Conservation (phyloP, 2,113 vertebrate genomes). For the Copsychus sechellarum region DNA sequence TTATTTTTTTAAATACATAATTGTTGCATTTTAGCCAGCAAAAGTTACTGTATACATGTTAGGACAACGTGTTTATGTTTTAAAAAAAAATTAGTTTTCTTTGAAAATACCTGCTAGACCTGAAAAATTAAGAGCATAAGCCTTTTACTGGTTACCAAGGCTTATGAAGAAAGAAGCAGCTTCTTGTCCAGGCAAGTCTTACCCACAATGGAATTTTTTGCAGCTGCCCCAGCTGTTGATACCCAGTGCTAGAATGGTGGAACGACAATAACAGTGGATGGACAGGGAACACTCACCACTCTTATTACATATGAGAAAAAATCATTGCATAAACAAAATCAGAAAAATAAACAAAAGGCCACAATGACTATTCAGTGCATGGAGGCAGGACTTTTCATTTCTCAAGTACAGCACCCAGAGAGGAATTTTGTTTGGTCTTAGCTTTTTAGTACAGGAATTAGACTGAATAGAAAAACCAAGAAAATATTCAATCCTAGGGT, state of each 20-base stretch:
- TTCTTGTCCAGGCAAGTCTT: background rate
- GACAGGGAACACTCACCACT: background rate
- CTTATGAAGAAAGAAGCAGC: background rate
- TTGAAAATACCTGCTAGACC: slow-evolving; percentile 6
- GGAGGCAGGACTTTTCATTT: background rate
- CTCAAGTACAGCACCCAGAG: background rate
- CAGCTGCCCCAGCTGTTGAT: background rate
- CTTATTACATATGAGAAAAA: background rate
- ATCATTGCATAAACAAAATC: background rate
- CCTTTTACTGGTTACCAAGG: background rate
- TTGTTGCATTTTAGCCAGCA: background rate
- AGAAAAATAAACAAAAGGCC: background rate
- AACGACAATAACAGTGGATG: background rate
- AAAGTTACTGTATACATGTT: background rate
- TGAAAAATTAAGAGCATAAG: background rate
- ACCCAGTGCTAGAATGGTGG: background rate
- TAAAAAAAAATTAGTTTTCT: background rate
- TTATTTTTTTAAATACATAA: background rate
- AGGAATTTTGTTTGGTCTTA: background rate
- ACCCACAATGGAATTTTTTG: background rate
- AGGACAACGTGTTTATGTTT: background rate
- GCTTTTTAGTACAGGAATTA: background rate
- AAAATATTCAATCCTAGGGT: background rate
- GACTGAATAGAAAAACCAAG: background rate
- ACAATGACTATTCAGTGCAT: background rate